These are phyloP conservation scores for Pelecanus crispus DNA, from an alignment of 2,113 vertebrate species.

Conservation along the genomic window DNA sequence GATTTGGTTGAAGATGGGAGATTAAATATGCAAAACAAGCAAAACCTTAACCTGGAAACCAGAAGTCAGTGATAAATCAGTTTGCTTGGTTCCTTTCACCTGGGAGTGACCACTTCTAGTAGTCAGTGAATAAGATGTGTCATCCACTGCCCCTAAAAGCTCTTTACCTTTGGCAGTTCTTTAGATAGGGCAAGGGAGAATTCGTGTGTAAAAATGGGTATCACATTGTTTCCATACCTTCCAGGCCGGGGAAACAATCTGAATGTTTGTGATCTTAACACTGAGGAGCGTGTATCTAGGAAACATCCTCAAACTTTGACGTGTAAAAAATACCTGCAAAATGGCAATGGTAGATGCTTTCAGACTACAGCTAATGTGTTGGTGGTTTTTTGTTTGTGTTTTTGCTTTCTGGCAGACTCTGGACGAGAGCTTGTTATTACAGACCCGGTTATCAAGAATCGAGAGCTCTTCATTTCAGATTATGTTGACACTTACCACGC, in stretches of 20 bases:
- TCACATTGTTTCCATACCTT: rapidly evolving
- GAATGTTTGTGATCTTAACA: not conserved
- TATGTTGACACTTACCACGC: conserved; percentile 98
- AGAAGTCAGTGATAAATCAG: not conserved
- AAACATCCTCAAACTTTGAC: not conserved
- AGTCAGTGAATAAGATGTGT: not conserved
- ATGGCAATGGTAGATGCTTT: not conserved
- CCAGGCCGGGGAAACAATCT: rapidly evolving
- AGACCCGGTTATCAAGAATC: conserved; percentile 95
- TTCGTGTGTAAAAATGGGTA: rapidly evolving
- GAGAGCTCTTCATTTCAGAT: conserved; percentile 98
- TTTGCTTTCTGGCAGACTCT: conserved; percentile 79
- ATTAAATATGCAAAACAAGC: not conserved
- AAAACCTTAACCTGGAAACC: not conserved
- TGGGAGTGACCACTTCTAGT: not conserved
- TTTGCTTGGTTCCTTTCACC: not conserved
- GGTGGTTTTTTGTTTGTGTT: not conserved
- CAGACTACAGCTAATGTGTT: not conserved
- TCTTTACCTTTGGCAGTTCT: not conserved
- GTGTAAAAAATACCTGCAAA: not conserved
- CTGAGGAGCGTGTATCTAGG: not conserved
- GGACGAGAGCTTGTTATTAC: conserved; percentile 97
- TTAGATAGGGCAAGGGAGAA: not conserved
- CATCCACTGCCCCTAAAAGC: not conserved
- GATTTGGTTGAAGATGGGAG: not conserved